A percentile compares a stretch with the other conserved stretches of the same genome.
phyloP scores from a whole-genome alignment of 2,888 invertebrate species.

The Salticus scenicus region DNA sequence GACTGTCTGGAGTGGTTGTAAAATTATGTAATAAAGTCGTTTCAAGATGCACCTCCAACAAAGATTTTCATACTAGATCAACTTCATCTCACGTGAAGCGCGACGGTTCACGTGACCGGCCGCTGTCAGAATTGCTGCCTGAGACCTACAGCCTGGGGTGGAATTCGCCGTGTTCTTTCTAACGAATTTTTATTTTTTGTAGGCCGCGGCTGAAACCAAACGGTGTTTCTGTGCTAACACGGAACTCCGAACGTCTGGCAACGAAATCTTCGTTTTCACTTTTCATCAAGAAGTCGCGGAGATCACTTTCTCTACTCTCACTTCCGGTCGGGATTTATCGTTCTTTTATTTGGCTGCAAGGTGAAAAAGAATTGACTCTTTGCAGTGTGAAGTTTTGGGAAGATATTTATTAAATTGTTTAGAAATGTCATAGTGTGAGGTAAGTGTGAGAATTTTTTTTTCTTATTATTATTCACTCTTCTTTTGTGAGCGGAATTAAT shows the following conservation, averaged over 20 bases:
- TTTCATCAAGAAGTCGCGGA: constrained; percentile 25
- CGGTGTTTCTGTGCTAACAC: constrained; percentile 68
- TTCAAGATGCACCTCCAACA: no score
- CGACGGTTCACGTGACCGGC: constrained; percentile 51
- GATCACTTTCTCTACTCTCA: constrained; percentile 15
- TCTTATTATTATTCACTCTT: no score
- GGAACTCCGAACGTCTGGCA: constrained; percentile 44
- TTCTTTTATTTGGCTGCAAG: constrained; percentile 28
- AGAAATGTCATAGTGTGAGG: background rate
- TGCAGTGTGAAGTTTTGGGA: background rate
- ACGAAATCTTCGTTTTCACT: constrained; percentile 42
- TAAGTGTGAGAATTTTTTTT: background rate
- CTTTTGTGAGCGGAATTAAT: no score
- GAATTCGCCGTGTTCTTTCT: background rate
- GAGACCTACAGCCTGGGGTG: constrained; percentile 51
- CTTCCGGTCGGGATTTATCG: constrained; percentile 10
- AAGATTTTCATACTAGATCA: no score
- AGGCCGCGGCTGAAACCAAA: constrained; percentile 30
- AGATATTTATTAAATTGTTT: background rate
- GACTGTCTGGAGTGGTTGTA: no score
- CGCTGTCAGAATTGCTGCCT: constrained; percentile 44
- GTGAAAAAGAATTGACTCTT: constrained; percentile 3
- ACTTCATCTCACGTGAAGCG: background rate
- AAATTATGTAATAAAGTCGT: no score
- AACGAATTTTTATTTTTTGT: constrained; percentile 13